Evolutionary conservation across 2,888 invertebrate genomes (phyloP).

Genomic region (Drosophila helvetica): DNA sequence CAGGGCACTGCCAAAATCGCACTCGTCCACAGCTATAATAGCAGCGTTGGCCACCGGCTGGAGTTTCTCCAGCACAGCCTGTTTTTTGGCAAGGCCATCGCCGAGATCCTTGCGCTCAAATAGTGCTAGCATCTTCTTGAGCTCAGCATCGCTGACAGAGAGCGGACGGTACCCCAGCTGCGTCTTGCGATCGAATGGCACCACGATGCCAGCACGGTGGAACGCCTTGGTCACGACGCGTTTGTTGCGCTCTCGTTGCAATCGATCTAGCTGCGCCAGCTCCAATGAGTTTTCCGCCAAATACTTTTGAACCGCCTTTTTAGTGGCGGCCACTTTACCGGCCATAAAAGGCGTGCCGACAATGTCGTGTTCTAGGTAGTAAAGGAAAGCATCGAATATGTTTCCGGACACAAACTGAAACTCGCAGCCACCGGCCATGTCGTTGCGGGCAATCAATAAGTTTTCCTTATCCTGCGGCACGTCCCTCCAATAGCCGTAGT

Average conservation of each 20-base stretch:
- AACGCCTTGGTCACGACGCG: constrained; percentile 89
- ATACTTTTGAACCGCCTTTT: constrained; percentile 87
- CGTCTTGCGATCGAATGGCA: constrained; percentile 92
- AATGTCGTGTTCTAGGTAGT: constrained; percentile 81
- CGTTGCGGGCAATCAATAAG: constrained; percentile 90
- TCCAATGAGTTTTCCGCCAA: constrained; percentile 86
- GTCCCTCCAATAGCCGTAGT: constrained; percentile 96
- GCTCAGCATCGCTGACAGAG: constrained; percentile 87
- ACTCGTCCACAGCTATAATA: constrained; percentile 92
- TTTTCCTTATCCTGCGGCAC: constrained; percentile 89
- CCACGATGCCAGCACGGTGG: constrained; percentile 93
- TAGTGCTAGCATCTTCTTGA: constrained; percentile 89
- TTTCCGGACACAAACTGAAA: constrained; percentile 88
- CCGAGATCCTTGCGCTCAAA: constrained; percentile 85
- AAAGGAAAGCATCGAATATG: constrained; percentile 80
- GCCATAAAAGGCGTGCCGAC: constrained; percentile 87
- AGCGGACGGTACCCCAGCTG: constrained; percentile 93
- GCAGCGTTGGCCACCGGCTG: constrained; percentile 92
- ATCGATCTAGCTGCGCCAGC: constrained; percentile 85
- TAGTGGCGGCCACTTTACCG: constrained; percentile 86
- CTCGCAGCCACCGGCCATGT: constrained; percentile 87
- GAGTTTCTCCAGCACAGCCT: constrained; percentile 87
- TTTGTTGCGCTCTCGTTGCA: constrained; percentile 87
- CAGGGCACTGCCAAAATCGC: constrained; percentile 96
- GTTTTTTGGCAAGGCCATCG: constrained; percentile 85